These are phyloP conservation scores for Danaus melanippus DNA, from an alignment of 1,140 invertebrate genomes.

Conservation along the genomic window DNA sequence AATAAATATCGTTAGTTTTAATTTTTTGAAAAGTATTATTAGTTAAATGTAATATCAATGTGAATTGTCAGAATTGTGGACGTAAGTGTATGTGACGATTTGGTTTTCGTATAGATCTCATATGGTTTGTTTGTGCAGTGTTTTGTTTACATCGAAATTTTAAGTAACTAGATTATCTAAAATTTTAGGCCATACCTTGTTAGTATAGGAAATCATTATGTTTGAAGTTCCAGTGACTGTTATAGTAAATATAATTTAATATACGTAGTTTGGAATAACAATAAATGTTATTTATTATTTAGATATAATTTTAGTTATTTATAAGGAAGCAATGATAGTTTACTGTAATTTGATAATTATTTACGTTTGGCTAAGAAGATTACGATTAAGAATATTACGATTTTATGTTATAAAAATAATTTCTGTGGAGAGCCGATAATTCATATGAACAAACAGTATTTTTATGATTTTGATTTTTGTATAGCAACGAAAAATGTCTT, in stretches of 20 bases:
- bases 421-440: too few relatives aligned
- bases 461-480: too few relatives aligned
- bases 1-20: conserved; percentile 20
- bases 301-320: conserved; percentile 34
- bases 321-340: conserved; percentile 32
- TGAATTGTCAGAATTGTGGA: conserved; percentile 47
- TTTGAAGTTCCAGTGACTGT: conserved; percentile 32
- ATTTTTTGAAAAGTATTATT: conserved; percentile 55
- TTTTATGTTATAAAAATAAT: background rate
- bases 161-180: conserved; percentile 56
- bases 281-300: conserved; percentile 66
- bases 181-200: conserved; percentile 42
- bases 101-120: conserved; percentile 72
- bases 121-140: conserved; percentile 70
- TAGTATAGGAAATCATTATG: conserved; percentile 33
- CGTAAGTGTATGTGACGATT: conserved; percentile 56
- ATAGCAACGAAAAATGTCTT: too few relatives aligned
- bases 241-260: conserved; percentile 21
- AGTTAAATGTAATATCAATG: conserved; percentile 44
- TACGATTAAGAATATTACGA: conserved; percentile 8
- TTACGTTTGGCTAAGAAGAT: conserved; percentile 14
- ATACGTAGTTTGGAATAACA: conserved; percentile 27
- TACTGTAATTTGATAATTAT: conserved; percentile 22
- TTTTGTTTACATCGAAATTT: conserved; percentile 69
- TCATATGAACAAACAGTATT: conserved; percentile 1